Percentiles rank a stretch among this genome's conserved stretches.
phyloP scores from a whole-genome alignment of 2,113 vertebrate species.

The Microtus ochrogaster region DNA sequence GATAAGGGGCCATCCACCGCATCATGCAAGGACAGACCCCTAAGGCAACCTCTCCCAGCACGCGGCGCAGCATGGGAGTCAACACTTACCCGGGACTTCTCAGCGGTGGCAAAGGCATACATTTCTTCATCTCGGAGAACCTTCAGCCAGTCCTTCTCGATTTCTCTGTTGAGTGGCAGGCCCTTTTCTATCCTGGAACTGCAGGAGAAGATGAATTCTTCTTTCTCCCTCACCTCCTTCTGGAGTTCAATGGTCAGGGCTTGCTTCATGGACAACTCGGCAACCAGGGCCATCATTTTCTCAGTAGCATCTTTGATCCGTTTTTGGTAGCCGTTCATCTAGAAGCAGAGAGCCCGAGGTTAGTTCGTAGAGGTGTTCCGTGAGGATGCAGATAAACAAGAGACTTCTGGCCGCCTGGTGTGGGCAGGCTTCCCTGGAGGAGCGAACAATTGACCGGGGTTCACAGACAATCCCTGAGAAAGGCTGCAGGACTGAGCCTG shows the following conservation, averaged over 20 bases:
- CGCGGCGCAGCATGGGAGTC: fast-evolving
- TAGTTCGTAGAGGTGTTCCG: not conserved
- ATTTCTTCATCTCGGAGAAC: constrained; percentile 86
- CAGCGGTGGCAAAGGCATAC: constrained; percentile 82
- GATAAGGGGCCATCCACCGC: not conserved
- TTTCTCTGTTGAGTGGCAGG: constrained; percentile 89
- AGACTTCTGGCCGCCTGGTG: not conserved
- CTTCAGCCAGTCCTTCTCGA: constrained; percentile 89
- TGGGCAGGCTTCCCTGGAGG: not conserved
- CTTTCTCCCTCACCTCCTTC: constrained; percentile 90
- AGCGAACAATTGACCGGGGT: not conserved
- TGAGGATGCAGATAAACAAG: not conserved
- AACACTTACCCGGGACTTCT: constrained; percentile 87
- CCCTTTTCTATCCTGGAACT: constrained; percentile 88
- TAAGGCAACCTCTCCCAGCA: not conserved
- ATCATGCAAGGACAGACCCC: not conserved
- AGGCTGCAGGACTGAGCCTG: not conserved
- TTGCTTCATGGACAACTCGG: constrained; percentile 93
- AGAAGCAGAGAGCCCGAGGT: constrained; percentile 59
- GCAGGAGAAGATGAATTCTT: constrained; percentile 90
- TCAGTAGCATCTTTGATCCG: constrained; percentile 87
- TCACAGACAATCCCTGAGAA: not conserved
- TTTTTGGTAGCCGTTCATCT: constrained; percentile 89
- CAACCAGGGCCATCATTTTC: constrained; percentile 90
- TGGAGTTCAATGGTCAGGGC: constrained; percentile 89